Evolutionary conservation across 2,888 invertebrate genomes (phyloP).

Genomic region (Cybosia mesomella): DNA sequence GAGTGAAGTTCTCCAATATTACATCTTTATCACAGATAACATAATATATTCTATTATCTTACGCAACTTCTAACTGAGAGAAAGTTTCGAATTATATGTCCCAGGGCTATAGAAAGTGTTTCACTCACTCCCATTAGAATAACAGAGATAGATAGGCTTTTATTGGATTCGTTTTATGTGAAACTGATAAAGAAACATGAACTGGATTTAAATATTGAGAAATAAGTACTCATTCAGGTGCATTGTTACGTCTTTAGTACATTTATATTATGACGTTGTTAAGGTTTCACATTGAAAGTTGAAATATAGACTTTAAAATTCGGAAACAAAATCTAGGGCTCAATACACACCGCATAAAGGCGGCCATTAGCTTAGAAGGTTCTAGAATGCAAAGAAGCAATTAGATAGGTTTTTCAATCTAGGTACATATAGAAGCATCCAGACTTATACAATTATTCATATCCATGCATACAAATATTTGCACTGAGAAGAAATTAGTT

Average conservation of each 20-base stretch:
- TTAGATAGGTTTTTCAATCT: no score
- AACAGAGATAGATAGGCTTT: conserved; percentile 31
- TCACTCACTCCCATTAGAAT: conserved; percentile 33
- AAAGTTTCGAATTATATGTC: conserved; percentile 48
- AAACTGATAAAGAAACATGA: conserved; percentile 6
- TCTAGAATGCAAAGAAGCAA: no score
- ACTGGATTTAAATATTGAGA: conserved; percentile 8
- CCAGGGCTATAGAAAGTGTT: conserved; percentile 35
- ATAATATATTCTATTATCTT: conserved; percentile 24
- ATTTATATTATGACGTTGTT: neutral
- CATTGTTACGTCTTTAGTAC: neutral
- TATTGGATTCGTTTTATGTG: conserved; percentile 6
- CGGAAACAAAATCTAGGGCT: no score
- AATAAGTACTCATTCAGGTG: neutral
- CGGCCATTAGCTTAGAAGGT: no score
- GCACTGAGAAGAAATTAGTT: no score
- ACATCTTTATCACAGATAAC: neutral
- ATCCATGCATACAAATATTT: no score
- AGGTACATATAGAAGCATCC: no score
- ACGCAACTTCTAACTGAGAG: conserved; percentile 47
- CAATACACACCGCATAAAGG: no score
- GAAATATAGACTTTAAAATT: no score
- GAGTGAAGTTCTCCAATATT: conserved; percentile 26
- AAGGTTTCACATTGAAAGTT: no score
- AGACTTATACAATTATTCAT: no score